Base-by-base conservation (phyloP, 1,140 invertebrate genomes). In the Heliothis virescens region DNA sequence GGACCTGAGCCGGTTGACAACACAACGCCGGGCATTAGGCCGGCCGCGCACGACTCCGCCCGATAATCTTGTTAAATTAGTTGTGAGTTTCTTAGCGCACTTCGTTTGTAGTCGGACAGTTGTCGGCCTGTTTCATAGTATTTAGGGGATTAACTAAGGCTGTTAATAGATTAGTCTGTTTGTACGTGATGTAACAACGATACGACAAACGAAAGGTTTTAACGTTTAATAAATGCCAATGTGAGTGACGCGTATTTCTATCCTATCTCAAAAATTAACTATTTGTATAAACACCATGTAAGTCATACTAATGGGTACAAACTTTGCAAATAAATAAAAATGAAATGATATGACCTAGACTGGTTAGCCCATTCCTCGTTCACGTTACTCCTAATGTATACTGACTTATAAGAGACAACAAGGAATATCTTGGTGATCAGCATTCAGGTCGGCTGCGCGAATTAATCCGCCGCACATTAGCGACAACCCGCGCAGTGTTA, bases 1-100 rank as follows among this genome's bases (percentile, higher is more conserved):
- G 11, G 55, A 60, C n/a, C 57, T 62, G 41, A 63, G 59, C 47
- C 2, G 47, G 16, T 53, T 50, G 59, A 62, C 26, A 60, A 62
- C 26, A 62, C 15, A 59, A 7, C 16, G 72, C 9, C 34, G n/a
- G 34, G n/a, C 18, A 48, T 57, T 47, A 74, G 53, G 55, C 55
- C 34, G 10, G 41, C 18, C 18, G 29, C 63, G 47, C 41, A 67
- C 63, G 63, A 67, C 63, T 48, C 41, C 18, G 11, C 63, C 16
- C 63, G 18, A 41, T 67, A 67, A 67, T 67, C 63, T 41, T 67
- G 41, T 48, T 18, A 48, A 67, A 67, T 67, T 67, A 67, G 41
- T 67, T 67, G 18, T 12, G n/a, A 67, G 34, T 67, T 67, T 67
- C 63, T 67, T 67, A 12, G 63, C 10, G 34, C 3, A 21, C 7